Evolutionary conservation across 2,888 invertebrate genomes (phyloP).

Genomic region (Temnothorax rugatulus): DNA sequence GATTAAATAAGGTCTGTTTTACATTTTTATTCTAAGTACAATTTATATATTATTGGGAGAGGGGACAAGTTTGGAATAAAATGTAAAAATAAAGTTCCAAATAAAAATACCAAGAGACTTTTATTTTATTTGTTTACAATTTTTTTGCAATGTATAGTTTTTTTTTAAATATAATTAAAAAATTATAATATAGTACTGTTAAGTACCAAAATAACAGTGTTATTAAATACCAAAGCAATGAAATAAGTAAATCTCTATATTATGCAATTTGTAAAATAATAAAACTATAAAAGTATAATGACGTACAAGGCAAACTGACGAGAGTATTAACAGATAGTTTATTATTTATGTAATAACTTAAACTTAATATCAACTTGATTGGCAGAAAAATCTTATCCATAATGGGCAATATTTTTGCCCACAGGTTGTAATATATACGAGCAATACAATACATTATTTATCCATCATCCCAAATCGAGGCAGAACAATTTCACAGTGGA

Average conservation of each 20-base stretch:
- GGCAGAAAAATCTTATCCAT: constrained; percentile 55
- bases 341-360: constrained; percentile 13
- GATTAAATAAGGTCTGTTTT: constrained; percentile 19
- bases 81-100: constrained; percentile 65
- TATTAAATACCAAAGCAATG: background rate
- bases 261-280: background rate
- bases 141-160: background rate
- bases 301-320: background rate
- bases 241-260: background rate
- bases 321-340: background rate
- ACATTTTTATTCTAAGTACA: background rate
- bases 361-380: background rate
- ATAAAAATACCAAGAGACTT: background rate
- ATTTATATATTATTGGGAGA: background rate
- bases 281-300: background rate
- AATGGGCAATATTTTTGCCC: constrained; percentile 81
- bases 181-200: background rate
- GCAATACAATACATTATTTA: constrained; percentile 67
- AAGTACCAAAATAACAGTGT: background rate
- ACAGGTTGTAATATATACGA: constrained; percentile 75
- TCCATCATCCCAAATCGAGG: constrained; percentile 53
- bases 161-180: background rate
- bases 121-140: constrained; percentile 10
- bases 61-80: background rate
- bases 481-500: constrained; percentile 71